These are phyloP conservation scores for Psilopsiagon aurifrons DNA, from an alignment of 2,113 vertebrate genomes.

Conservation along the genomic window DNA sequence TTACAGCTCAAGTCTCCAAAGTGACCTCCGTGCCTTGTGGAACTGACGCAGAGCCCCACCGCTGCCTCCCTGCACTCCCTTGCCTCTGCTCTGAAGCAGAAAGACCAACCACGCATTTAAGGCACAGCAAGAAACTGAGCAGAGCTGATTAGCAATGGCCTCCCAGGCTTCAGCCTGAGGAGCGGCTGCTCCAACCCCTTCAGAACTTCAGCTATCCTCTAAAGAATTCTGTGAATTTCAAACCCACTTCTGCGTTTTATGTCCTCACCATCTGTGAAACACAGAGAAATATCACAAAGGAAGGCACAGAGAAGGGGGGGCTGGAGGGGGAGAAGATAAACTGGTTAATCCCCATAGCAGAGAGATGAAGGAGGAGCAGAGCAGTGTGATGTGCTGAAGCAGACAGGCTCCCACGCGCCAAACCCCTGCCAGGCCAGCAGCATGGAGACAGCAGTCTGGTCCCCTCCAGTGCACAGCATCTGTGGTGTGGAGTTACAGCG, in stretches of 20 bases:
- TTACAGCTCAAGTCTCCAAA: neutral
- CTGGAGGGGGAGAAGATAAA: neutral
- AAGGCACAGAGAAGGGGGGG: neutral
- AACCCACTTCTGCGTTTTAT: neutral
- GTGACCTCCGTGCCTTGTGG: neutral
- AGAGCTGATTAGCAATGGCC: neutral
- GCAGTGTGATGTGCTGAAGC: neutral
- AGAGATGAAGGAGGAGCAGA: neutral
- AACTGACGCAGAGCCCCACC: accelerated
- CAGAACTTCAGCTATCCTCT: neutral
- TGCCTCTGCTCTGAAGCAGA: accelerated
- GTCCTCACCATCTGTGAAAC: neutral
- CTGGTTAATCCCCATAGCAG: neutral
- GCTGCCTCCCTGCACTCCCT: neutral
- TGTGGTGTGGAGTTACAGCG: neutral
- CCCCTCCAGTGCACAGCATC: neutral
- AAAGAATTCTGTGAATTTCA: neutral
- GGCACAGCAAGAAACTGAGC: neutral
- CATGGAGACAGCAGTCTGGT: neutral
- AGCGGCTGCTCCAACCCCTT: neutral
- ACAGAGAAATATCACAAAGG: neutral
- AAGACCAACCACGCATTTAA: neutral
- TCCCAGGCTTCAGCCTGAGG: neutral
- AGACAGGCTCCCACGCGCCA: neutral
- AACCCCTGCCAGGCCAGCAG: neutral